Percentiles rank a stretch among this genome's conserved stretches.
Conservation (phyloP, 1,140 invertebrate genomes). For the Drosophila baimaii region DNA sequence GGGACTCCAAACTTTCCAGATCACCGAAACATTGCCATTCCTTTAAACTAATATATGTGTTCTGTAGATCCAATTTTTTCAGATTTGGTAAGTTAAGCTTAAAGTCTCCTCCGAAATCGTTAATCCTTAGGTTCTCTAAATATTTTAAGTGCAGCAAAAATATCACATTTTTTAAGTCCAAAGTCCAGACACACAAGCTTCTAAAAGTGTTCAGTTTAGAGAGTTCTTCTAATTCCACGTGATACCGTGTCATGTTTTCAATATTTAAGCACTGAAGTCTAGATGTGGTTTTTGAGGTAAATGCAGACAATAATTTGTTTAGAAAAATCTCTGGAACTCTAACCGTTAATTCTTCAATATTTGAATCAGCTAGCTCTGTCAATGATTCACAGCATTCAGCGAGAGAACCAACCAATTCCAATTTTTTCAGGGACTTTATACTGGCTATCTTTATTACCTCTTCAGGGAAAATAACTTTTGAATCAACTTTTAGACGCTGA, state of each 20-base stretch:
- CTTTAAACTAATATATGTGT: neutral
- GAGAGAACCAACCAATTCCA: neutral
- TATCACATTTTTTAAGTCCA: neutral
- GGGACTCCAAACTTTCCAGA: neutral
- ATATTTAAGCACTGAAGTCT: neutral
- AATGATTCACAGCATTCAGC: no score
- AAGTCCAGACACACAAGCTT: neutral
- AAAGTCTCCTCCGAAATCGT: neutral
- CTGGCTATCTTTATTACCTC: neutral
- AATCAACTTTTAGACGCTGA: neutral
- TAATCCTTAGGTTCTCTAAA: neutral
- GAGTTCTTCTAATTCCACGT: neutral
- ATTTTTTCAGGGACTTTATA: slow-evolving; percentile 2
- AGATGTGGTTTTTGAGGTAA: neutral
- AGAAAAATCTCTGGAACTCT: neutral
- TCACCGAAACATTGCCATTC: neutral
- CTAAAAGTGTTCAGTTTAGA: neutral
- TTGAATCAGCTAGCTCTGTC: neutral
- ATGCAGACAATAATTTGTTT: neutral
- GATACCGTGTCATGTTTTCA: no score
- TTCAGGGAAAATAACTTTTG: neutral
- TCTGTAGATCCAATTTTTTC: neutral
- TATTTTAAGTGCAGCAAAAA: neutral
- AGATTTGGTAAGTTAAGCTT: neutral
- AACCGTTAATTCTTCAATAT: slow-evolving; percentile 8